Evolutionary conservation across 2,888 invertebrate species (phyloP).

Genomic region (Agrypnus murinus): DNA sequence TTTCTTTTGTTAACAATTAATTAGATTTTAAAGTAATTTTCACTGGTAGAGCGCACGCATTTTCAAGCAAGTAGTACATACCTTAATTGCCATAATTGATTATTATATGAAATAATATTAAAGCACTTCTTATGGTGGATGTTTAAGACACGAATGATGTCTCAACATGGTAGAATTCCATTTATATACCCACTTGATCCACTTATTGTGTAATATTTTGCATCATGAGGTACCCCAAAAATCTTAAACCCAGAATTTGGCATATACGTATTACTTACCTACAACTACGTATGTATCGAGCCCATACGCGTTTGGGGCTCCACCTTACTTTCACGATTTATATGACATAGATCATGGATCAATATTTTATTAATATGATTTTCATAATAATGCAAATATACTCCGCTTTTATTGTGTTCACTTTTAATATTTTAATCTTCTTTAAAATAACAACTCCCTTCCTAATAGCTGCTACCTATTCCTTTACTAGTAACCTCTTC

Average conservation of each 20-base stretch:
- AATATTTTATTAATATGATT: conserved; percentile 18
- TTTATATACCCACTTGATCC: conserved; percentile 40
- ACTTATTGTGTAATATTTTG: conserved; percentile 45
- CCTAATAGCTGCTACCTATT: no score
- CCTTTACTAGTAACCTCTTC: no score
- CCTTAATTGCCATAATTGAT: conserved; percentile 48
- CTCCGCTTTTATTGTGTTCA: no score
- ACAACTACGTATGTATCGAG: conserved; percentile 8
- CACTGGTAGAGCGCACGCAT: no score
- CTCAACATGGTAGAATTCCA: conserved; percentile 18
- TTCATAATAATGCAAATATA: no score
- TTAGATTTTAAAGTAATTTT: no score
- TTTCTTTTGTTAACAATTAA: no score
- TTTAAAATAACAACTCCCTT: no score
- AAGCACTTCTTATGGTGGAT: conserved; percentile 14
- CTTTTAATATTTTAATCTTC: no score
- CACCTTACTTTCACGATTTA: conserved; percentile 47
- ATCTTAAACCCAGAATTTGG: conserved; percentile 45
- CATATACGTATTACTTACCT: no score
- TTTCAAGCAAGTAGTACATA: conserved; percentile 30
- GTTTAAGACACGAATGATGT: conserved; percentile 34
- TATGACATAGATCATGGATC: conserved; percentile 39
- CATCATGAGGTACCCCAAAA: conserved; percentile 45
- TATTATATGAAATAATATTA: no score
- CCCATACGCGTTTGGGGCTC: conserved; percentile 38